phyloP scores from a whole-genome alignment of 2,113 vertebrate genomes.

The Cairina moschata region DNA sequence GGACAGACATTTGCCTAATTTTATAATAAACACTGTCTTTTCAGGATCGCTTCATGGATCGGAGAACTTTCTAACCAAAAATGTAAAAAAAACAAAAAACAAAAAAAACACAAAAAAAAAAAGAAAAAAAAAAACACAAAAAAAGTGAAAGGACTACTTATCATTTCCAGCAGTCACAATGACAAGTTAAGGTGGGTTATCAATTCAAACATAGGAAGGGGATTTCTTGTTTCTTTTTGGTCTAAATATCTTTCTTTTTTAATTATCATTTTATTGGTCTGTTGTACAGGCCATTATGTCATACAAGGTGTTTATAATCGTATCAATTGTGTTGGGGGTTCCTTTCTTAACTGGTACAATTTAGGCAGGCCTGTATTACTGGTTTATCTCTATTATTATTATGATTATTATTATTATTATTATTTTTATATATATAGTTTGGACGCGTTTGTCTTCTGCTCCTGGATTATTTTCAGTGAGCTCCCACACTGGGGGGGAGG shows the following conservation, averaged over 20 bases:
- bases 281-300: constrained; percentile 90
- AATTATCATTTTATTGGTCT: constrained; percentile 83
- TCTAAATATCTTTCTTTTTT: constrained; percentile 79
- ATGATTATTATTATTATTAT: constrained; percentile 75
- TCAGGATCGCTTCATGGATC: constrained; percentile 87
- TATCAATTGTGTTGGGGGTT: constrained; percentile 85
- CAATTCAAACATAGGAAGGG: constrained; percentile 82
- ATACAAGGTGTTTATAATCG: constrained; percentile 90
- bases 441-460: constrained; percentile 80
- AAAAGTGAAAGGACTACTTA: constrained; percentile 84
- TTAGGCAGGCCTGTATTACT: constrained; percentile 87
- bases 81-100: constrained; percentile 72
- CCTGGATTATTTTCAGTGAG: constrained; percentile 83
- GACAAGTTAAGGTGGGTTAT: constrained; percentile 86
- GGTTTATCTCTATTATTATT: constrained; percentile 78
- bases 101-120: constrained; percentile 16
- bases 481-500: constrained; percentile 72
- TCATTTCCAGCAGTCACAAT: constrained; percentile 83
- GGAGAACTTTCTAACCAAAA: constrained; percentile 97
- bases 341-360: constrained; percentile 89
- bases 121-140: constrained; percentile 58
- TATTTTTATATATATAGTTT: constrained; percentile 77
- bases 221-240: constrained; percentile 74
- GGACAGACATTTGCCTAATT: constrained; percentile 84
- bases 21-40: constrained; percentile 89